phyloP scores from a whole-genome alignment of 1,140 invertebrate genomes.

The Lasioglossum albipes region DNA sequence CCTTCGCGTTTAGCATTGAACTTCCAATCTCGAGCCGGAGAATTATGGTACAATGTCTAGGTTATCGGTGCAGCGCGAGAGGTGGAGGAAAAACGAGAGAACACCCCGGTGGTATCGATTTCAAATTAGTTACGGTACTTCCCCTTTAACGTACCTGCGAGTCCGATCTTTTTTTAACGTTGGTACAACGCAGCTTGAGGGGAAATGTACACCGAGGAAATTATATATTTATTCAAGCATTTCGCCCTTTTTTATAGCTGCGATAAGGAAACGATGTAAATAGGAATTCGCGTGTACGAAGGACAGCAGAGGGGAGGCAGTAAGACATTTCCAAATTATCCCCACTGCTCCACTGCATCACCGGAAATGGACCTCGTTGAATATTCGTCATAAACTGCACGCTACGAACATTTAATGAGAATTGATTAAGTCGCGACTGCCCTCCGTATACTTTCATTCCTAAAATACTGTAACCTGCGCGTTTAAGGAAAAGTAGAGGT shows the following conservation, averaged over 20 bases:
- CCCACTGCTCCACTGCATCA: neutral
- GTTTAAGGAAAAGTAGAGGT: no score
- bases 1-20: neutral
- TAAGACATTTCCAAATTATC: neutral
- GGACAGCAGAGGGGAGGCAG: neutral
- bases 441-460: no score
- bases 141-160: constrained; percentile 36
- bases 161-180: constrained; percentile 37
- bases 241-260: neutral
- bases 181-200: neutral
- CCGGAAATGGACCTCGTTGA: no score
- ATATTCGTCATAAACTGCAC: no score
- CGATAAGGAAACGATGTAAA: neutral
- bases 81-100: no score
- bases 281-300: neutral
- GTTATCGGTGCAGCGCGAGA: neutral
- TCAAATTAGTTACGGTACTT: constrained; percentile 27
- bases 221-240: neutral
- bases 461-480: no score
- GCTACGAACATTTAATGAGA: no score
- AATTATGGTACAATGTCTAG: constrained; percentile 4
- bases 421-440: no score
- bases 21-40: no score
- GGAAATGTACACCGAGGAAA: neutral
- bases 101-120: constrained; percentile 21